phyloP scores from a whole-genome alignment of 2,113 vertebrate species.

The Danio rerio region GRCz12tu NC_133195.1:40808001-40808500 shows the following conservation, averaged over 20 bases:
- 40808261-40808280: conserved; percentile 40
- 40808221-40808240: not conserved
- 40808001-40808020: not conserved
- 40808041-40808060: conserved; percentile 25
- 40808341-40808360: conserved; percentile 3
- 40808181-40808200: conserved; percentile 43
- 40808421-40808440: conserved; percentile 50
- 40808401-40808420: conserved; percentile 53
- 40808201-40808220: not conserved
- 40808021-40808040: conserved; percentile 12
- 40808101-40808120: conserved; percentile 40
- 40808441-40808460: not conserved
- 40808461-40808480: not conserved
- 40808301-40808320: not conserved
- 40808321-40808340: not conserved
- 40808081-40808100: conserved; percentile 47
- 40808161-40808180: not conserved
- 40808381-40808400: conserved; percentile 36
- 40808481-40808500: not conserved
- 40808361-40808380: not conserved
- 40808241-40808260: not conserved
- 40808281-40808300: not conserved
- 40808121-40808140: conserved; percentile 18
- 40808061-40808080: conserved; percentile 40
- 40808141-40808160: conserved; percentile 32